A percentile compares a stretch with the other conserved stretches of the same genome.
These are phyloP conservation scores for Platycnemis pennipes DNA, from an alignment of 2,888 invertebrate genomes.

Conservation along the genomic window DNA sequence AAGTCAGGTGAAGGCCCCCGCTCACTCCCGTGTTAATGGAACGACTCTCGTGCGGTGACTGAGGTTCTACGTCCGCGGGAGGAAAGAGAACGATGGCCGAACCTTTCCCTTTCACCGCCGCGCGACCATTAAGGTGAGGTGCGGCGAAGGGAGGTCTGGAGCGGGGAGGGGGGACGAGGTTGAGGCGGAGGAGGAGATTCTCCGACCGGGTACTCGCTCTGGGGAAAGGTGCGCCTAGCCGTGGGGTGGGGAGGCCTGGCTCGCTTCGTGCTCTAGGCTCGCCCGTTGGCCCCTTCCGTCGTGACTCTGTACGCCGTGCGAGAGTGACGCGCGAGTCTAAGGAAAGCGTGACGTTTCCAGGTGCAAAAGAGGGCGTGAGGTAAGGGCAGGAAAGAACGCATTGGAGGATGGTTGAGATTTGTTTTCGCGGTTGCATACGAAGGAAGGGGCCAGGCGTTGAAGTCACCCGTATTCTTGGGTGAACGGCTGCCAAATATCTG, in stretches of 20 bases:
- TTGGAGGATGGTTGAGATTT: not conserved
- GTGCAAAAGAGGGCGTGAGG: constrained; percentile 48
- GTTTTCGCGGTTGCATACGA: not conserved
- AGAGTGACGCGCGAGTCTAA: constrained; percentile 19
- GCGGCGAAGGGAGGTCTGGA: not conserved
- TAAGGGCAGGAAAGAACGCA: not conserved
- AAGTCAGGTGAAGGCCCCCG: constrained; percentile 37
- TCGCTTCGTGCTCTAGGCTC: constrained; percentile 36
- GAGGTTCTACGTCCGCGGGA: constrained; percentile 1
- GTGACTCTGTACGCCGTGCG: not conserved
- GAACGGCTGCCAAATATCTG: not conserved
- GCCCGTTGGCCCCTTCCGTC: not conserved
- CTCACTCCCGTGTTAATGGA: constrained; percentile 9
- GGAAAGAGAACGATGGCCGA: constrained; percentile 58
- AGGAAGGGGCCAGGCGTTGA: not conserved
- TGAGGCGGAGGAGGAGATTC: constrained; percentile 36
- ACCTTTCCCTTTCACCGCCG: constrained; percentile 54
- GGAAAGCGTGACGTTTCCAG: constrained; percentile 18
- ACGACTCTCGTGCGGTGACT: constrained; percentile 36
- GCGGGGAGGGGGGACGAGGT: not conserved
- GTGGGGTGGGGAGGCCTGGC: not conserved
- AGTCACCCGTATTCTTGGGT: not conserved
- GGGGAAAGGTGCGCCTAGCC: not conserved
- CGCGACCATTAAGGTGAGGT: constrained; percentile 44
- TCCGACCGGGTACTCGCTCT: not conserved